Conservation (phyloP, 2,888 invertebrate species). For the Selenia dentaria region DNA sequence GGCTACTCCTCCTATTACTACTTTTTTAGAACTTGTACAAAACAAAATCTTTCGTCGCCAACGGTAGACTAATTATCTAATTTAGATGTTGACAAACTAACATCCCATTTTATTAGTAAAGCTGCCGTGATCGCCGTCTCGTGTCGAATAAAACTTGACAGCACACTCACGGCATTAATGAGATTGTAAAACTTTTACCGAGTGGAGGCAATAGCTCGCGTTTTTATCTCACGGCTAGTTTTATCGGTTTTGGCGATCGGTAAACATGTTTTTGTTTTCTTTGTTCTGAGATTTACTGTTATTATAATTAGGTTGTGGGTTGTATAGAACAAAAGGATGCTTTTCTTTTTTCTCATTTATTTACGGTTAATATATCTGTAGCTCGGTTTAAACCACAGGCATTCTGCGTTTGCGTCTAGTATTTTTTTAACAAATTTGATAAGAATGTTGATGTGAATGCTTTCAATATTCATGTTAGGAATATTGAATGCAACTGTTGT, state of each 20-base stretch:
- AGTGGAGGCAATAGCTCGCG: constrained; percentile 35
- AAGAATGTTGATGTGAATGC: too few relatives aligned
- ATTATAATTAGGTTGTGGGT: neutral
- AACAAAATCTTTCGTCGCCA: neutral
- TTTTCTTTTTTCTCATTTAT: neutral
- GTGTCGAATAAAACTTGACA: constrained; percentile 50
- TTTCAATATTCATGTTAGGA: too few relatives aligned
- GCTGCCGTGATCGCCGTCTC: constrained; percentile 44
- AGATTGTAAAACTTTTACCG: constrained; percentile 68
- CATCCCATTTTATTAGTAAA: constrained; percentile 9
- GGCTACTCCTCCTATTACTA: too few relatives aligned
- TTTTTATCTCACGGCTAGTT: constrained; percentile 41
- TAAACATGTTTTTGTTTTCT: constrained; percentile 23
- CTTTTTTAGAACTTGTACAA: too few relatives aligned
- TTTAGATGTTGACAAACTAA: constrained; percentile 13
- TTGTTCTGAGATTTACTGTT: neutral
- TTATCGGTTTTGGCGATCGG: constrained; percentile 38
- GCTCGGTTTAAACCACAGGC: too few relatives aligned
- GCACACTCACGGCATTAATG: constrained; percentile 61
- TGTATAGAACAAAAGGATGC: neutral
- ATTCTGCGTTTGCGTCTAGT: too few relatives aligned
- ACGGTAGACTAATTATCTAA: neutral
- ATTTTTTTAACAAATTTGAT: too few relatives aligned
- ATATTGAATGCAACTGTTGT: too few relatives aligned
- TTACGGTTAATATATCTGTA: too few relatives aligned